Percentiles rank a stretch among this genome's conserved stretches.
Conservation (phyloP, 2,113 vertebrate genomes). For the Turdus rufiventris region DNA sequence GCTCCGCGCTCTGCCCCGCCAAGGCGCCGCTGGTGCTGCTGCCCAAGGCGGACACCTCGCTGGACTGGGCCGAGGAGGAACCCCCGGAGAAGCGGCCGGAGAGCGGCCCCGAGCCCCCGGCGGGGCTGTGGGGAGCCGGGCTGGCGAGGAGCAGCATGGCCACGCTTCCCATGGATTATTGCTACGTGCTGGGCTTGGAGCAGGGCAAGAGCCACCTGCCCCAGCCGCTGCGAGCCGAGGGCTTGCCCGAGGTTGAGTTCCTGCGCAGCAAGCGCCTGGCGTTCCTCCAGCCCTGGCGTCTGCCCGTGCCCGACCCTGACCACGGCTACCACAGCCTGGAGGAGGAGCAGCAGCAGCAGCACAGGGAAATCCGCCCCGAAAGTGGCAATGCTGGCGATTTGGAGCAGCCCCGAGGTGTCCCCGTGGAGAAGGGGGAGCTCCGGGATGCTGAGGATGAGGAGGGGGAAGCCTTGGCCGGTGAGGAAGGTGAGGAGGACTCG, state of each 20-base stretch:
- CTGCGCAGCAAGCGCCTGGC: slow-evolving; percentile 63
- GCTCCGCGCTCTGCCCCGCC: slow-evolving; percentile 18
- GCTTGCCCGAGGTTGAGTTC: slow-evolving; percentile 45
- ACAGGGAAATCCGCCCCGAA: background rate
- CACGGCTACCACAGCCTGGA: slow-evolving; percentile 90
- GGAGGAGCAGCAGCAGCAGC: slow-evolving; percentile 78
- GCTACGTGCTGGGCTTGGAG: background rate
- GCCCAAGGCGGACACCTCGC: background rate
- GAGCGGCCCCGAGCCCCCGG: background rate
- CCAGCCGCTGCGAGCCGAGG: slow-evolving; percentile 10
- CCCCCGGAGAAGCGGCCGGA: background rate
- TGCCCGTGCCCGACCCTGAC: slow-evolving; percentile 78
- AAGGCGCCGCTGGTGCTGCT: background rate
- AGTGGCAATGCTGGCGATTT: background rate
- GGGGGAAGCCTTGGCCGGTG: background rate
- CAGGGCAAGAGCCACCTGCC: background rate
- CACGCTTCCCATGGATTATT: background rate
- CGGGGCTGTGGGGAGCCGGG: background rate
- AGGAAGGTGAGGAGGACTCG: background rate
- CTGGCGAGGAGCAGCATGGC: background rate
- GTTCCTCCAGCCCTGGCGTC: slow-evolving; percentile 53
- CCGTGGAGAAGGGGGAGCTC: background rate
- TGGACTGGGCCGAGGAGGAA: background rate
- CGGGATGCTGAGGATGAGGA: background rate
- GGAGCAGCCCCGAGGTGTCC: background rate